Evolutionary conservation across 2,113 vertebrate species (phyloP).

Genomic region (Microcebus murinus): DNA sequence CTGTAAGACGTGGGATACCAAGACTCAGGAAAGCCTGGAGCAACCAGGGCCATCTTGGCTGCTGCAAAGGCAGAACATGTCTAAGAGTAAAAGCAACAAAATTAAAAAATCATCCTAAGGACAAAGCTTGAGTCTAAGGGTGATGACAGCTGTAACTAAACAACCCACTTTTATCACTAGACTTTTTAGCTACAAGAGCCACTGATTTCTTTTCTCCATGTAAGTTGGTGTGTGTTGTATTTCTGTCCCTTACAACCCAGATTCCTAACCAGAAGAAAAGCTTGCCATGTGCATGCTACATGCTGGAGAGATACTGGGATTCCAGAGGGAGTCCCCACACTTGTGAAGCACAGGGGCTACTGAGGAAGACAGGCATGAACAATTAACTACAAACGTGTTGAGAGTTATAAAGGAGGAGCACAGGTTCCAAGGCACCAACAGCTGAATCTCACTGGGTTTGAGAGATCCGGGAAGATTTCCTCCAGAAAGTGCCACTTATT

Average conservation of each 20-base stretch:
- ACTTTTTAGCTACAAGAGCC: background rate
- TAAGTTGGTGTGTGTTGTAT: background rate
- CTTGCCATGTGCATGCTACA: background rate
- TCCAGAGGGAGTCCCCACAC: background rate
- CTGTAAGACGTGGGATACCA: background rate
- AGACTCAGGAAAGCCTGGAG: background rate
- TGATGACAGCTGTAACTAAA: background rate
- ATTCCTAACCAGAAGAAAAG: background rate
- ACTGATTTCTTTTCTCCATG: background rate
- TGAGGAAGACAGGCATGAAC: background rate
- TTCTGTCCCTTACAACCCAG: background rate
- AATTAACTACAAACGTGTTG: background rate
- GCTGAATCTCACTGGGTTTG: background rate
- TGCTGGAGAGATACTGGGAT: background rate
- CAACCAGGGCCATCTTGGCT: background rate
- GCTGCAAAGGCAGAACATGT: background rate
- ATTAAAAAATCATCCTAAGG: background rate
- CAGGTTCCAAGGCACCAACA: background rate
- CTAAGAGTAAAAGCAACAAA: background rate
- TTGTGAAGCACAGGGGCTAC: background rate
- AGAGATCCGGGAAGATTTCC: background rate
- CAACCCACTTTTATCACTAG: background rate
- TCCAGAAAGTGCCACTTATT: background rate
- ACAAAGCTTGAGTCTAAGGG: background rate
- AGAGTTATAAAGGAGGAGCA: background rate